Conservation (phyloP, 2,888 invertebrate species). For the Drosophila limbata region DNA sequence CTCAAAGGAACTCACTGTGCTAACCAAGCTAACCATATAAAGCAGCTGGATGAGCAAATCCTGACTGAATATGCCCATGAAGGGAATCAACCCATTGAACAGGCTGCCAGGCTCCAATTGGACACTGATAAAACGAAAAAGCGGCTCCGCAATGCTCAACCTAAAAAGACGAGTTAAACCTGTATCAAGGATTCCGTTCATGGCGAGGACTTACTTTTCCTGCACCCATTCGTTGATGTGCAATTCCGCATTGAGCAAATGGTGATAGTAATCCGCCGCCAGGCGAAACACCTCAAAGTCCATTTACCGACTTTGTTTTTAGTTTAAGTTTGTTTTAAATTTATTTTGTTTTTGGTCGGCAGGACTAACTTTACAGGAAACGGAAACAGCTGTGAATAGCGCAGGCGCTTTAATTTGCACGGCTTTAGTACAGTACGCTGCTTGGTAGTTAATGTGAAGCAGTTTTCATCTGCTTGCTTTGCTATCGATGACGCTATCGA, state of each 20-base stretch:
- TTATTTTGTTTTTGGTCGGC: neutral
- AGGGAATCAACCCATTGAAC: conserved; percentile 69
- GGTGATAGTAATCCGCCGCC: conserved; percentile 39
- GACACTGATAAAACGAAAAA: conserved; percentile 58
- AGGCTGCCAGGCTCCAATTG: conserved; percentile 58
- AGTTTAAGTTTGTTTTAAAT: neutral
- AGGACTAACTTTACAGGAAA: conserved; percentile 2
- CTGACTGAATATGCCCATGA: conserved; percentile 68
- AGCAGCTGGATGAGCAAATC: conserved; percentile 68
- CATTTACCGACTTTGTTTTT: conserved; percentile 18
- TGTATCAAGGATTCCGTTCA: neutral
- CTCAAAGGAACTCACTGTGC: conserved; percentile 66
- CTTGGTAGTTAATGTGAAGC: too few species aligned
- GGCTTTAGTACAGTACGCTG: neutral
- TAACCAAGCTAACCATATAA: conserved; percentile 58
- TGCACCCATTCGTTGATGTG: conserved; percentile 68
- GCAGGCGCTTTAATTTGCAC: conserved; percentile 38
- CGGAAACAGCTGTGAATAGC: conserved; percentile 49
- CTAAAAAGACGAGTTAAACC: conserved; percentile 30
- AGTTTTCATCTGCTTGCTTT: too few species aligned
- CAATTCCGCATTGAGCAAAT: conserved; percentile 54
- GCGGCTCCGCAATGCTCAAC: conserved; percentile 41
- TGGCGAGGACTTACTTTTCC: conserved; percentile 49
- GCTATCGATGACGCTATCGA: too few species aligned
- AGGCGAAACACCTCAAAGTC: conserved; percentile 19